Base-by-base conservation (phyloP, 2,888 invertebrate genomes). In the Carabus problematicus region DNA sequence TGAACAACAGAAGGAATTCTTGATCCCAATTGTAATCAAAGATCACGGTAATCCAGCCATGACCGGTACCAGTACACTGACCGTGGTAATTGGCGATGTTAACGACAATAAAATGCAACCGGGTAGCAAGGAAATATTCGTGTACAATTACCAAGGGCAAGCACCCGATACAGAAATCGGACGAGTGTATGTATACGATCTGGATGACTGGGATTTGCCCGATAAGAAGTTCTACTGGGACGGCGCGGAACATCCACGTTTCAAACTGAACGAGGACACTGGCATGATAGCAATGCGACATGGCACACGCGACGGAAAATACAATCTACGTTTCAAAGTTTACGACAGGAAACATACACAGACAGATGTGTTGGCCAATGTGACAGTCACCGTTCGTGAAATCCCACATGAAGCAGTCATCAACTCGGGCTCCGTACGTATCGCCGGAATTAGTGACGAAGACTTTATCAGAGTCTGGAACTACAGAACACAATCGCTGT, bases 61-160 rank as follows among this genome's bases (percentile, higher is more conserved):
- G 93, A 95, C 95, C 12, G 97, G 97, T 72, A 97, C 97, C 8
- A 95, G 95, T 78, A 97, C 97, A 0, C 84, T 98, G 43, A 97
- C 97, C 0, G 95, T 98, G 29, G 94, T 97, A 60, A 98, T 99
- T 76, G 98, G 98, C 18, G 98, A 99, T 82, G 93, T 94, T 18
- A 99, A 99, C 81, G 98, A 98, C 81, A 98, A 98, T 82, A 95
- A 96, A 84, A 99, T 98, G 95, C 94, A 94, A 79, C 95, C 98
- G 0, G 99, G 98, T 1, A 92, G 94, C 3, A 98, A 98, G 85
- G 93, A 97, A 74, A 96, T 99, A 77, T 93, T 97, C 79, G 96
- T 98, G 1, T 98, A 98, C 83, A 98, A 97, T 82, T 99, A 98
- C 76, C 88, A 94, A 87, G 93, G 94, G 11, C 92, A 93, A 82